Evolutionary conservation across 2,113 vertebrate species (phyloP).

Genomic region (Pangasianodon hypophthalmus): DNA sequence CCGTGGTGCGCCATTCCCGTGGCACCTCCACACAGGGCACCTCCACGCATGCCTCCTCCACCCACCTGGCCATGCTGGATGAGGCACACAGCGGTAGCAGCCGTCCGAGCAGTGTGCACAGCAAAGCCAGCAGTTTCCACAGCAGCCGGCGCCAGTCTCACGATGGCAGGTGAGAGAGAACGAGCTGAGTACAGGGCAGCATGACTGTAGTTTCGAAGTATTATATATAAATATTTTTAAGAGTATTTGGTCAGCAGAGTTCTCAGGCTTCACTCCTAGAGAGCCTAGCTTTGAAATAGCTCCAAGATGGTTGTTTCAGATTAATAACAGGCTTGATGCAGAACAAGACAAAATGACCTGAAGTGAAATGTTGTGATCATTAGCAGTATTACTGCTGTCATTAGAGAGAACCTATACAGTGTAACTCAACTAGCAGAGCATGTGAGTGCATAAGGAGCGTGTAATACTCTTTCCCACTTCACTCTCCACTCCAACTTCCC

Average conservation of each 20-base stretch:
- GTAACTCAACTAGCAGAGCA: neutral
- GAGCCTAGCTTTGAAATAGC: neutral
- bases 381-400: neutral
- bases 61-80: conserved; percentile 90
- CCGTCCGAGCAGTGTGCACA: conserved; percentile 87
- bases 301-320: neutral
- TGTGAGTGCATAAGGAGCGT: no score
- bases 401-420: neutral
- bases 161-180: conserved; percentile 80
- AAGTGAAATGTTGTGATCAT: neutral
- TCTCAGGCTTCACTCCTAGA: neutral
- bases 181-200: neutral
- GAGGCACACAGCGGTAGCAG: conserved; percentile 84
- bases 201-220: neutral
- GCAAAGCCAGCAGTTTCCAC: conserved; percentile 93
- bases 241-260: neutral
- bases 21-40: conserved; percentile 98
- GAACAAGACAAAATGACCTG: neutral
- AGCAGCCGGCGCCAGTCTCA: conserved; percentile 90
- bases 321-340: neutral
- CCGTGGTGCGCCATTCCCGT: conserved; percentile 88
- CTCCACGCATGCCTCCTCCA: conserved; percentile 95
- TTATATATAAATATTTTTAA: neutral
- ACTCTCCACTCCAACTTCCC: neutral
- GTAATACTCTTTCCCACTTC: no score